Evolutionary conservation across 2,888 invertebrate species (phyloP), one percentile per base, ranked within the genome.

Genomic region (Incurvaria masculella): DNA sequence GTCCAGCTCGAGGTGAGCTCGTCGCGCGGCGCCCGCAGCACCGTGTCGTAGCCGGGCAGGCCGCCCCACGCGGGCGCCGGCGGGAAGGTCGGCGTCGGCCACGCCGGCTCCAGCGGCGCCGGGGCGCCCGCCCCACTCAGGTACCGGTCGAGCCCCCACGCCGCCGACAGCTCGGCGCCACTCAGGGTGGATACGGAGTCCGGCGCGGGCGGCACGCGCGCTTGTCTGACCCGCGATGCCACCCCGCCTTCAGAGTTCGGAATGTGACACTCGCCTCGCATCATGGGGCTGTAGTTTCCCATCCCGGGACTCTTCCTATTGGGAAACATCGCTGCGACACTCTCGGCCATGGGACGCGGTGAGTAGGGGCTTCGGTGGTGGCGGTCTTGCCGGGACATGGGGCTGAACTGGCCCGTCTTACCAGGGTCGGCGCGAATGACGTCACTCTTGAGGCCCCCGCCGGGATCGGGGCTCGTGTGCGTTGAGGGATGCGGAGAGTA

Each of bases 401-500:
- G 78, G 53, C 76, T 76, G 60, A 73, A 73, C 43, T 72, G 73
- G 1, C 72, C 75, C 3, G 75, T 73, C 60, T 72, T 69, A 53
- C 63, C 69, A 2, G 72, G 60, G 50, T 64, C 68, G 52, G 52
- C 66, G 49, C 72, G 62, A 27, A 65, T 59, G 19, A 55, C 59
- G 40, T 76, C 76, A 33, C 58, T 61, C 52, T 75, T 76, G 27
- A 69, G 61, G 2, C 68, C 67, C 2, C 69, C 53, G 11, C 72
- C 72, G 5, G 72, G 64, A 48, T 76, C 79, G 20, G 79, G 78
- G 50, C 78, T 76, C 4, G 71, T 60, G 58, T 75, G 78, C 1
- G 74, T 71, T 23, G 76, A 67, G 6, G 75, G 71, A 51, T 68
- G 78, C 2, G 79, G 75, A 1, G 79, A 78, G 55, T 71, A 78